Base-by-base conservation (phyloP, 1,140 invertebrate genomes). In the Ostrea denselamellosa region DNA sequence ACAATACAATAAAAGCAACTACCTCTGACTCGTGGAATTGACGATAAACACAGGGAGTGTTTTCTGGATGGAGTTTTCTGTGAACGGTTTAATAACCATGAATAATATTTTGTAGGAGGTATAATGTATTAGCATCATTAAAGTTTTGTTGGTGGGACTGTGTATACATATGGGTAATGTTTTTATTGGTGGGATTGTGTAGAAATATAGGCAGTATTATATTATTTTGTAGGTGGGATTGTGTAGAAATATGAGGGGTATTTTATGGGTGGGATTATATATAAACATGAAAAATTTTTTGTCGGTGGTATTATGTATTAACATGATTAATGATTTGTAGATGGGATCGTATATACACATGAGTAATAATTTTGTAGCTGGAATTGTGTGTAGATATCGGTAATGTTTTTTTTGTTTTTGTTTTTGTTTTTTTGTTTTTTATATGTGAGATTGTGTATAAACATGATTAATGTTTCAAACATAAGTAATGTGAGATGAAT, bases 281-380 rank as follows among this genome's bases (percentile, higher is more conserved):
- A 96, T 96, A 9, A n/a, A n/a, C n/a, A n/a, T n/a, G n/a, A n/a
- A n/a, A n/a, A n/a, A n/a, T n/a, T n/a, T n/a, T n/a, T n/a, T n/a
- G n/a, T n/a, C n/a, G n/a, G n/a, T n/a, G n/a, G n/a, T n/a, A n/a
- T n/a, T 97, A 44, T 44, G 34, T 44, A 44, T 44, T n/a, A n/a
- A 97, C 88, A 95, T 98, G 62, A 96, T 97, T 86, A 97, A 98
- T 95, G 97, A 98, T 94, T 97, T 98, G 92, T 98, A 98, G 98
- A 4, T 86, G 34, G 22, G 58, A 44, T 44, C 5, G 17, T 62
- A 14, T 62, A 62, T 62, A 17, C 17, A 62, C 56, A n/a, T 62
- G 56, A n/a, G 54, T 56, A 17, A 14, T 58, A 44, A 22, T n/a
- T 44, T 17, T 58, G 28, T 4, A 94, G 94, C 0, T 25, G 17